These are phyloP conservation scores for Brotula barbata DNA, from an alignment of 2,797 vertebrate species.

Conservation along the genomic window DNA sequence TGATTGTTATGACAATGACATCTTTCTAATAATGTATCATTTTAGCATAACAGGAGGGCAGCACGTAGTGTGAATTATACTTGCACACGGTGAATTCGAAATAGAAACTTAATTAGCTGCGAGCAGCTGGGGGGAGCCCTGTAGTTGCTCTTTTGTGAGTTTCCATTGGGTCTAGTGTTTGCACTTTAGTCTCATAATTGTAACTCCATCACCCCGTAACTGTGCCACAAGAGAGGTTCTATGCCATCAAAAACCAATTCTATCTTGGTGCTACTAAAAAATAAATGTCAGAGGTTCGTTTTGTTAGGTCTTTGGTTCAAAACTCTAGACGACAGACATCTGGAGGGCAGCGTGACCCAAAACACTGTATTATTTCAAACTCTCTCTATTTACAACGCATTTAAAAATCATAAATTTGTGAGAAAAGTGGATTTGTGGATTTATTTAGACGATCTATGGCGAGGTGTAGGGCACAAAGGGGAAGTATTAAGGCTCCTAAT, in stretches of 20 bases:
- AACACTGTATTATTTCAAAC: too few relatives aligned
- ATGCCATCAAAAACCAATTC: conserved; percentile 13
- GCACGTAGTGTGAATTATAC: neutral
- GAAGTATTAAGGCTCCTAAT: too few relatives aligned
- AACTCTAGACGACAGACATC: too few relatives aligned
- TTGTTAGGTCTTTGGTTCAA: too few relatives aligned
- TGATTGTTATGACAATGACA: neutral
- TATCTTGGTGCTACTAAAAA: conserved; percentile 8
- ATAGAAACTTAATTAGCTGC: neutral
- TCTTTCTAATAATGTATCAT: conserved; percentile 16
- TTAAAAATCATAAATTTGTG: too few relatives aligned
- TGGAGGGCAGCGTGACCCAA: too few relatives aligned
- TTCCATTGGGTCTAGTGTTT: conserved; percentile 31
- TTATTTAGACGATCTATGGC: too few relatives aligned
- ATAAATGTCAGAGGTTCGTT: conserved; percentile 26
- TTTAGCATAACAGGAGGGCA: neutral
- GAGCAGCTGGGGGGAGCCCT: neutral
- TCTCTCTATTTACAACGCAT: too few relatives aligned
- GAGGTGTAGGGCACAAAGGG: too few relatives aligned
- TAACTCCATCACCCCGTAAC: too few relatives aligned
- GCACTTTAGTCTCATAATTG: conserved; percentile 5
- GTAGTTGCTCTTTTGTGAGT: neutral
- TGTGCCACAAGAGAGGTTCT: too few relatives aligned
- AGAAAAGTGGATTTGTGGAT: conserved; percentile 15
- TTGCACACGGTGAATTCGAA: neutral